Percentiles rank a stretch among this genome's conserved stretches.
Conservation (phyloP, 2,888 invertebrate genomes). For the Dysmachus trigonus region DNA sequence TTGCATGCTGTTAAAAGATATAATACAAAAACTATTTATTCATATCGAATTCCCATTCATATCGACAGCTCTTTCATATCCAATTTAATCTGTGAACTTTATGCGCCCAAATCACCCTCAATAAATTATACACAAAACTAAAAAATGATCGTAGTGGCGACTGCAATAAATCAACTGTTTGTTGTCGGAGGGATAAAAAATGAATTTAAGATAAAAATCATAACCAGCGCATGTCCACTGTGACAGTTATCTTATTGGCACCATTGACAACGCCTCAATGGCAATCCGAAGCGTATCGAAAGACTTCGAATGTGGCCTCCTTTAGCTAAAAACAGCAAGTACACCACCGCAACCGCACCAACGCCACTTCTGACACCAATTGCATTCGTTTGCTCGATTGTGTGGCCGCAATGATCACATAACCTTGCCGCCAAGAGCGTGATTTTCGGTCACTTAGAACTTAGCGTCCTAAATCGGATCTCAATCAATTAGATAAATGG, state of each 20-base stretch:
- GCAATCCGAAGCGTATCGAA: not conserved
- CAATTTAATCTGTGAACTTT: not conserved
- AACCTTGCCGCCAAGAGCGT: not conserved
- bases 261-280: not conserved
- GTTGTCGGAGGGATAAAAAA: not conserved
- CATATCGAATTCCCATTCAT: too few species aligned
- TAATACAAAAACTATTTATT: too few species aligned
- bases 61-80: not conserved
- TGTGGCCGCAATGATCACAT: not conserved
- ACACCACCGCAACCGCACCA: not conserved
- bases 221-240: not conserved
- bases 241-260: not conserved
- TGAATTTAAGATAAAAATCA: not conserved
- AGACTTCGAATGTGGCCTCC: not conserved
- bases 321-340: not conserved
- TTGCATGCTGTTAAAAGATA: too few species aligned
- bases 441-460: constrained; percentile 14
- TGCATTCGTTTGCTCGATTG: not conserved
- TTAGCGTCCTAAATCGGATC: not conserved
- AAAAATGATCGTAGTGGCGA: not conserved
- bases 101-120: not conserved
- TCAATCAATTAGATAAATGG: not conserved
- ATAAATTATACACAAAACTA: not conserved
- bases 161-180: not conserved
- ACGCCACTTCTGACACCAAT: not conserved